phyloP scores from a whole-genome alignment of 2,888 invertebrate species.

The Leptodirus hochenwartii region DNA sequence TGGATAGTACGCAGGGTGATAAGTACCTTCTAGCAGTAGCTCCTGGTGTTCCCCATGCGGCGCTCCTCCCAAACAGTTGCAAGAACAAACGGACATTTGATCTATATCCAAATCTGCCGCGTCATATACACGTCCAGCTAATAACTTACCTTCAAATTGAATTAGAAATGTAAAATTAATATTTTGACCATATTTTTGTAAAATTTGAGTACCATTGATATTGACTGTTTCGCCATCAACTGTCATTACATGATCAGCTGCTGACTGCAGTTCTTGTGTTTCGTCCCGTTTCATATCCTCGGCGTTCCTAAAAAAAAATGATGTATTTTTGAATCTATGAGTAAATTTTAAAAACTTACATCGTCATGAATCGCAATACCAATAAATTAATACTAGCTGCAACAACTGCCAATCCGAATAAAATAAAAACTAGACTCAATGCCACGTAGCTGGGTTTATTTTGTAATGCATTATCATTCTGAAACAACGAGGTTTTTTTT shows the following conservation, averaged over 20 bases:
- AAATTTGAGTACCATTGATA: constrained; percentile 45
- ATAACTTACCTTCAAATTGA: no score
- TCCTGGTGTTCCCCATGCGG: constrained; percentile 37
- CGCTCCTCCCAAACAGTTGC: constrained; percentile 50
- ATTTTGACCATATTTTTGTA: no score
- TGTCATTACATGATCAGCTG: constrained; percentile 57
- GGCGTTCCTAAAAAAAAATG: constrained; percentile 41
- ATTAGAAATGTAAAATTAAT: no score
- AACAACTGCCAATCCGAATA: constrained; percentile 96
- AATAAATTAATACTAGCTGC: constrained; percentile 96
- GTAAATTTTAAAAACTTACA: constrained; percentile 35
- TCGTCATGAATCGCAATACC: constrained; percentile 93
- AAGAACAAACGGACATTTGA: constrained; percentile 66
- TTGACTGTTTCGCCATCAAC: constrained; percentile 60
- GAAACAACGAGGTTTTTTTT: constrained; percentile 24
- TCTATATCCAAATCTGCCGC: constrained; percentile 47
- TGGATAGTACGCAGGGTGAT: constrained; percentile 35
- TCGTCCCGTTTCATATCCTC: constrained; percentile 71
- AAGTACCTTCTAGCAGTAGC: constrained; percentile 36
- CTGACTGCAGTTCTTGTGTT: constrained; percentile 55
- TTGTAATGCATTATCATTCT: constrained; percentile 88
- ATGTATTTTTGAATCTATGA: constrained; percentile 7
- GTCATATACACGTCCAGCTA: constrained; percentile 37
- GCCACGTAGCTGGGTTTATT: constrained; percentile 94
- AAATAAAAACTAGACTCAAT: constrained; percentile 88